Base-by-base conservation (phyloP, 2,113 vertebrate species). In the Bufo bufo region DNA sequence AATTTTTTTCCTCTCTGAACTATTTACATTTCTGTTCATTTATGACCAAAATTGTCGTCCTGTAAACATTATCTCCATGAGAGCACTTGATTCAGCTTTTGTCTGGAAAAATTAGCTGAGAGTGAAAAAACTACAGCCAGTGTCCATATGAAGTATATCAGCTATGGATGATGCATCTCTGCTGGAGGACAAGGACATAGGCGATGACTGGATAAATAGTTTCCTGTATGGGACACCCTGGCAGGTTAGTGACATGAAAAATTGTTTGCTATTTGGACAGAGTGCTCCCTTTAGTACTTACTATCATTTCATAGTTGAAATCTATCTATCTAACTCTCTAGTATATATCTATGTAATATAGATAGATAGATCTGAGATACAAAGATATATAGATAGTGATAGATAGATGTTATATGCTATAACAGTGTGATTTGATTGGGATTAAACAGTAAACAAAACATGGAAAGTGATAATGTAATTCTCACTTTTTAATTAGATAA, bases 61-160 rank as follows among this genome's bases (percentile, higher is more conserved):
- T 92, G 88, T 94, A 92, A 95, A 96, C 94, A 94, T 95, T 96
- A 95, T 91, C 93, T 95, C 95, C 92, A 94, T 93, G 94, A 97
- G 96, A 95, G 92, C 90, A 89, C 91, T 94, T 84, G 94, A 94
- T 93, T 95, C 95, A 91, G 95, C 96, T 92, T 94, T 92, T 79
- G 94, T 94, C 50, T 56, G 54, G 61, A 77, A 63, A 79, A 52
- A 92, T 92, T 94, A 91, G 93, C 91, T 94, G 93, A 94, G 94
- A 96, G 95, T 93, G 94, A 93, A 92, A 95, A 95, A 92, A 93
- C 93, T 92, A 94, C 92, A 92, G 92, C 93, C 91, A 89, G 93
- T 93, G 92, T 94, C 91, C 91, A 93, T 92, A 91, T 90, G 91
- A 92, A 91, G 93, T 92, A 90, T 90, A 87, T 90, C 93, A 92